Conservation (phyloP, 2,888 invertebrate genomes). For the Cheilosia grossa region DNA sequence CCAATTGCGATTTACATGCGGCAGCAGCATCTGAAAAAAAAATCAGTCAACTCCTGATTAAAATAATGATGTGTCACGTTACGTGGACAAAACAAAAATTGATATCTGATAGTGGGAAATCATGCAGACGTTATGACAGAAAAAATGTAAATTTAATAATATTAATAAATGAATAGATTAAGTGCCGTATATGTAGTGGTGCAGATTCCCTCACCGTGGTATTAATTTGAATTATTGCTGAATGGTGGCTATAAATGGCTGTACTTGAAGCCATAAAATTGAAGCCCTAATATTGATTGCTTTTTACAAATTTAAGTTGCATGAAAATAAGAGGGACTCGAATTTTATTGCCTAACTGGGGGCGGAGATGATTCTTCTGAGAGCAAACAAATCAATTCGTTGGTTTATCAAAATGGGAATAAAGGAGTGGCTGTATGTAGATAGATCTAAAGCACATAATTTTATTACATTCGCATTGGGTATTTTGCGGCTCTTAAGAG, state of each 20-base stretch:
- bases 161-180: conserved; percentile 2
- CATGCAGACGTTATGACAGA: not conserved
- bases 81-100: not conserved
- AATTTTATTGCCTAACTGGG: too few species aligned
- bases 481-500: too few species aligned
- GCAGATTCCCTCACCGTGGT: not conserved
- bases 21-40: not conserved
- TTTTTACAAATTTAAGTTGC: too few species aligned
- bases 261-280: too few species aligned
- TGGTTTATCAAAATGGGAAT: too few species aligned
- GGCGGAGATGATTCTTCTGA: too few species aligned
- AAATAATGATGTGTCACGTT: not conserved
- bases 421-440: too few species aligned
- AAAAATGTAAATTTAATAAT: not conserved
- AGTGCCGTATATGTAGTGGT: not conserved
- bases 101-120: not conserved
- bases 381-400: too few species aligned
- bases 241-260: not conserved
- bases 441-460: too few species aligned
- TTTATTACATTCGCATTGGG: too few species aligned
- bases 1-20: not conserved
- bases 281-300: too few species aligned
- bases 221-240: not conserved
- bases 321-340: too few species aligned
- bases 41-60: not conserved